These are phyloP conservation scores for Lutraria lutraria DNA, from an alignment of 2,888 invertebrate genomes.

Conservation along the genomic window DNA sequence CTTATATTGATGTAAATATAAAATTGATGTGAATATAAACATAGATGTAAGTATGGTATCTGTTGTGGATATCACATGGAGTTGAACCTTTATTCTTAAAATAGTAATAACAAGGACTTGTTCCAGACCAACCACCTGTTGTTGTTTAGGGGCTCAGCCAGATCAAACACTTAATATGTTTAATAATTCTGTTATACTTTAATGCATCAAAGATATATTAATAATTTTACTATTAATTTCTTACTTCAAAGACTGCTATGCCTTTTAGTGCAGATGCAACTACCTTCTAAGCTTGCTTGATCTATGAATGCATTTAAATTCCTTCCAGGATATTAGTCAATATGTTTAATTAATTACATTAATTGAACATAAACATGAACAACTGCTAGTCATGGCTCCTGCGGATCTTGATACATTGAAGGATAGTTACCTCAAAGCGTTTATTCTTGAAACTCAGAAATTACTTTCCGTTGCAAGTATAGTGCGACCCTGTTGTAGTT, in stretches of 20 bases:
- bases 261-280: background rate
- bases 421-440: too few species aligned
- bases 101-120: background rate
- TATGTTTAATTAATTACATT: constrained; percentile 9
- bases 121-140: background rate
- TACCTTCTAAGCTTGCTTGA: background rate
- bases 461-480: too few species aligned
- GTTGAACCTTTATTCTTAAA: too few species aligned
- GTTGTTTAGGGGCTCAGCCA: background rate
- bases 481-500: too few species aligned
- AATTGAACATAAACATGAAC: background rate
- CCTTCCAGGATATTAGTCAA: background rate
- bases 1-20: too few species aligned
- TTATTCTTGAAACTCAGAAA: too few species aligned
- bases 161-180: background rate
- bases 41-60: too few species aligned
- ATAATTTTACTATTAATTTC: background rate
- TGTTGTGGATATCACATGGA: too few species aligned
- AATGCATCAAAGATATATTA: background rate
- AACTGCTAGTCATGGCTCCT: background rate
- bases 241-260: background rate
- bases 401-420: too few species aligned
- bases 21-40: too few species aligned
- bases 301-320: background rate
- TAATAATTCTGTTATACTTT: background rate